phyloP scores from a whole-genome alignment of 2,113 vertebrate species.

The Alces alces region DNA sequence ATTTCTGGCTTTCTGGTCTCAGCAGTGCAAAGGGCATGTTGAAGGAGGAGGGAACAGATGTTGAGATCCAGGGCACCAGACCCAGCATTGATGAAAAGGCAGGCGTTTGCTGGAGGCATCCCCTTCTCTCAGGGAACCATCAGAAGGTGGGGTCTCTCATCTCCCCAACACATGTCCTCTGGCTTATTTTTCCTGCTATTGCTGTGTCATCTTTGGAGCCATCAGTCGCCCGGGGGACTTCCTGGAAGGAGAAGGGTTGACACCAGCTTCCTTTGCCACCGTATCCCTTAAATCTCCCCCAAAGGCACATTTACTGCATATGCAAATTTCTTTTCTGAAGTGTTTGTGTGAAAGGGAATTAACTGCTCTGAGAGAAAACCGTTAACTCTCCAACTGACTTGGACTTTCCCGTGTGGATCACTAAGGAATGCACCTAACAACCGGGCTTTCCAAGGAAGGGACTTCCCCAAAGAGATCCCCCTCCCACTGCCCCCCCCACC shows the following conservation, averaged over 20 bases:
- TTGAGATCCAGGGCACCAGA: background rate
- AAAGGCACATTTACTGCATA: background rate
- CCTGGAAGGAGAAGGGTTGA: background rate
- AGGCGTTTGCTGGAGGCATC: rapidly evolving
- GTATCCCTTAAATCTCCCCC: background rate
- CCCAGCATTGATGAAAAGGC: background rate
- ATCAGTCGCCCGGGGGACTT: background rate
- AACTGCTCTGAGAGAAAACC: background rate
- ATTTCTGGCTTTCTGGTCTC: background rate
- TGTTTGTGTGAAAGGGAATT: background rate
- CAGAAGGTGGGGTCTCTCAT: background rate
- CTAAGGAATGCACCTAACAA: background rate
- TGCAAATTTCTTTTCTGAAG: background rate
- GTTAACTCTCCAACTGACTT: background rate
- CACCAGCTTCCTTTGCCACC: background rate
- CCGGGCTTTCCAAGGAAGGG: background rate
- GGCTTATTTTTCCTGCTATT: background rate
- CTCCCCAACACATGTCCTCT: background rate
- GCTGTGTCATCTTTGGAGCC: background rate
- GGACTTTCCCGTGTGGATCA: background rate
- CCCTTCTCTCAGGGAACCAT: background rate
- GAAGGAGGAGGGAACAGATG: background rate
- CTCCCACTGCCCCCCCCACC: background rate
- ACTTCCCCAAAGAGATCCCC: background rate
- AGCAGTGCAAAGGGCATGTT: rapidly evolving